Percentiles rank a stretch among this genome's conserved stretches.
These are phyloP conservation scores for Epinephelus malabaricus DNA, from an alignment of 2,797 vertebrate species.

Conservation along the genomic window DNA sequence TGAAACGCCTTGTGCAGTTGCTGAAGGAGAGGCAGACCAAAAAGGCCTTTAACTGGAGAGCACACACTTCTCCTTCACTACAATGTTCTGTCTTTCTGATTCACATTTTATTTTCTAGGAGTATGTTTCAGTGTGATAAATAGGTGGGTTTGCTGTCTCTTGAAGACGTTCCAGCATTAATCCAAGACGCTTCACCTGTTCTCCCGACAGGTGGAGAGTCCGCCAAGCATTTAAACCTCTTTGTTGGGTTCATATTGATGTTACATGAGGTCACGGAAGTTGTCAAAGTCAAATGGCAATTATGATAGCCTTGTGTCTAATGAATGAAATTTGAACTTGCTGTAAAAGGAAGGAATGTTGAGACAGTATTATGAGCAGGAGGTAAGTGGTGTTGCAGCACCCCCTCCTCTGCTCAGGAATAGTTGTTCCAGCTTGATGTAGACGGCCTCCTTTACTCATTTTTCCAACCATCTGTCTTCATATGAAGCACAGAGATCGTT, in stretches of 20 bases:
- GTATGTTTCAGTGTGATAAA: neutral
- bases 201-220: neutral
- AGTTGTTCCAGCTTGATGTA: conserved; percentile 28
- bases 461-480: conserved; percentile 48
- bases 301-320: conserved; percentile 3
- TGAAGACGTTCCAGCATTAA: conserved; percentile 3
- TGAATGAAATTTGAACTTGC: conserved; percentile 24
- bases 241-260: neutral
- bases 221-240: conserved; percentile 9
- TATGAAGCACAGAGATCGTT: conserved; percentile 11
- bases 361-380: conserved; percentile 9
- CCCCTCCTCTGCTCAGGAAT: conserved; percentile 5
- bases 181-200: conserved; percentile 15
- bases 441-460: conserved; percentile 20
- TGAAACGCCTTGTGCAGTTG: neutral
- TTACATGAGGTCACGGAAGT: conserved; percentile 10
- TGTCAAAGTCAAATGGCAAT: conserved; percentile 15
- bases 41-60: neutral
- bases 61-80: neutral
- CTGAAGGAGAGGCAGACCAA: neutral
- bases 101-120: neutral
- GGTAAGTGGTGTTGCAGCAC: neutral
- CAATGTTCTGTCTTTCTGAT: neutral
- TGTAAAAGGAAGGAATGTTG: conserved; percentile 24
- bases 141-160: neutral